Evolutionary conservation across 2,888 invertebrate species (phyloP), one percentile per base, ranked within the genome.

Genomic region (Andrena fulva): DNA sequence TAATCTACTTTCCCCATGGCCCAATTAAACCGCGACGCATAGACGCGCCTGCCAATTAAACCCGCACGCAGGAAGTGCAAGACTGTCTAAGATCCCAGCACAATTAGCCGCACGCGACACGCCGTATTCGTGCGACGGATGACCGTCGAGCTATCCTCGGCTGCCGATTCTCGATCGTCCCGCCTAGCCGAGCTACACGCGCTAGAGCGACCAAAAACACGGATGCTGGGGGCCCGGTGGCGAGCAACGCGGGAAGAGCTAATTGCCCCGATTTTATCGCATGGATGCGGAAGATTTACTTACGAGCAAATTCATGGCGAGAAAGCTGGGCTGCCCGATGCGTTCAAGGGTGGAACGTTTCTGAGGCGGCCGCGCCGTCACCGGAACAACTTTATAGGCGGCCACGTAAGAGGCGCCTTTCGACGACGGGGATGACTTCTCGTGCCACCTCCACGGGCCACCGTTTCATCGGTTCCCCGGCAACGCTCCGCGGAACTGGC

Each of bases 361-460:
- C 93, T 94, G 93, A 93, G 88, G 89, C 92, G 92, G 92, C 91
- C 93, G 92, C 93, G 93, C 92, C 92, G 88, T 88, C 88, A 89
- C 88, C 89, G 89, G 89, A 91, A 91, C 92, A 92, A 93, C 91
- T 94, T 94, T 94, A 93, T 94, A 93, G 92, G 87, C 89, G 72
- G 79, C 89, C 87, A 85, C 80, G 85, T 86, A 87, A 87, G 87
- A 87, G 88, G 85, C 74, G 85, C 84, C 87, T 87, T 89, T 87
- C 87, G 77, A 80, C 89, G 90, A 90, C 87, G 88, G 89, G 91
- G 90, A 92, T 91, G 89, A 91, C 90, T 91, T 27, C 82, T 69
- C 56, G 48, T 77, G 42, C 89, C 89, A 89, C 89, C 87, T 85
- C 85, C 85, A 82, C 69, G 52, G 68, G 59, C 60, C 56, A 29